Conservation (phyloP, 1,140 invertebrate genomes). For the Vanessa tameamea region DNA sequence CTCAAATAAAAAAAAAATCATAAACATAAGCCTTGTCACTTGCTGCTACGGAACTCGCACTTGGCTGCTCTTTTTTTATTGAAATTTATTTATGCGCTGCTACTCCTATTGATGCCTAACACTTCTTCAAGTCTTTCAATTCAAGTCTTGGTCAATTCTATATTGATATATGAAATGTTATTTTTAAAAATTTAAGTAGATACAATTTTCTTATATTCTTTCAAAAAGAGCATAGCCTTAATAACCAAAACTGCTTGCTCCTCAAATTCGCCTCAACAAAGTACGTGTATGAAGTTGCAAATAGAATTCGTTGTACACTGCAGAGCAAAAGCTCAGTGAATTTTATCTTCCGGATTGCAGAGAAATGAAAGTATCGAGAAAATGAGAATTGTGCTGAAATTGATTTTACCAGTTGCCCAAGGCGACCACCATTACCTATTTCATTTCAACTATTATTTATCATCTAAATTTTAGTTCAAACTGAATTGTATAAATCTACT, state of each 20-base stretch:
- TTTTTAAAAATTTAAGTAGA: no score
- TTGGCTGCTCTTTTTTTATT: no score
- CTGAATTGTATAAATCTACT: not conserved
- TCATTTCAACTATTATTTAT: conserved; percentile 46
- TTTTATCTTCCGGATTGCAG: conserved; percentile 49
- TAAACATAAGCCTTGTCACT: no score
- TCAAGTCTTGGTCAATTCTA: no score
- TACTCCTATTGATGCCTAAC: no score
- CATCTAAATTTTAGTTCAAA: conserved; percentile 8
- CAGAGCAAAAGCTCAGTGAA: conserved; percentile 43
- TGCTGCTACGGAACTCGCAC: no score
- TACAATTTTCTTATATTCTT: not conserved
- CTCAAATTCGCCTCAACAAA: conserved; percentile 31
- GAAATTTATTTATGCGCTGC: no score
- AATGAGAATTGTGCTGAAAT: conserved; percentile 62
- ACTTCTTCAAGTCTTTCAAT: no score
- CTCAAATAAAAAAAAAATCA: no score
- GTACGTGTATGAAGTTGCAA: conserved; percentile 43
- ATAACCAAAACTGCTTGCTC: conserved; percentile 21
- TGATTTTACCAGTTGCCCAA: conserved; percentile 59
- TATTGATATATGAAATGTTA: no score
- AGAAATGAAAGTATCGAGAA: conserved; percentile 56
- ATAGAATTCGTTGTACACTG: conserved; percentile 36
- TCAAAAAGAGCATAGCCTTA: not conserved
- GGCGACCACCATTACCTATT: conserved; percentile 54